Percentiles rank a stretch among this genome's conserved stretches.
Conservation (phyloP, 2,797 vertebrate species). For the Threskiornis aethiopicus region DNA sequence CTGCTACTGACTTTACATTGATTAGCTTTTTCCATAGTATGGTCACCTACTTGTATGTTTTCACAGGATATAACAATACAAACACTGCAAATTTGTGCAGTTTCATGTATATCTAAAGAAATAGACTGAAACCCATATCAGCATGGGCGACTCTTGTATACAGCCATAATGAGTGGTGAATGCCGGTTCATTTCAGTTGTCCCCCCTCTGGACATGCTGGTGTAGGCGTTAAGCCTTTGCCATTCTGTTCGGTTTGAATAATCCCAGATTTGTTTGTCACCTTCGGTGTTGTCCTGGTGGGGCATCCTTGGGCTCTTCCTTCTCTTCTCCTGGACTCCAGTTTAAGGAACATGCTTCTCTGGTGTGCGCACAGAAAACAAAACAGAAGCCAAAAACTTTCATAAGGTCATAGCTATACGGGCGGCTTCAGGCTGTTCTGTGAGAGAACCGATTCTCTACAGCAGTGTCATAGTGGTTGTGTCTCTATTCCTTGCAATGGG, state of each 20-base stretch:
- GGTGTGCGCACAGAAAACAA: background rate
- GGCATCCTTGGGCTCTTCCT: background rate
- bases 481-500: background rate
- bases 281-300: background rate
- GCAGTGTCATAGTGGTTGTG: background rate
- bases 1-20: background rate
- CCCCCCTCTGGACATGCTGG: background rate
- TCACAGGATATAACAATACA: background rate
- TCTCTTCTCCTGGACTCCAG: background rate
- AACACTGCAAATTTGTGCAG: background rate
- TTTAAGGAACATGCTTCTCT: background rate
- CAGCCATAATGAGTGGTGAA: background rate
- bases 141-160: background rate
- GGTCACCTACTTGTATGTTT: background rate
- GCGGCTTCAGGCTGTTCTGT: background rate
- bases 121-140: background rate
- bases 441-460: background rate
- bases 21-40: background rate
- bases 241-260: background rate
- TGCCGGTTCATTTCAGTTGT: background rate
- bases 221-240: background rate
- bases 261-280: background rate
- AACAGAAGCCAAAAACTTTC: background rate
- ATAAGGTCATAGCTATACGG: background rate
- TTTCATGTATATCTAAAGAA: background rate